Percentiles rank a stretch among this genome's conserved stretches.
Conservation (phyloP, 2,888 invertebrate species). For the Listrodromus nycthemerus region DNA sequence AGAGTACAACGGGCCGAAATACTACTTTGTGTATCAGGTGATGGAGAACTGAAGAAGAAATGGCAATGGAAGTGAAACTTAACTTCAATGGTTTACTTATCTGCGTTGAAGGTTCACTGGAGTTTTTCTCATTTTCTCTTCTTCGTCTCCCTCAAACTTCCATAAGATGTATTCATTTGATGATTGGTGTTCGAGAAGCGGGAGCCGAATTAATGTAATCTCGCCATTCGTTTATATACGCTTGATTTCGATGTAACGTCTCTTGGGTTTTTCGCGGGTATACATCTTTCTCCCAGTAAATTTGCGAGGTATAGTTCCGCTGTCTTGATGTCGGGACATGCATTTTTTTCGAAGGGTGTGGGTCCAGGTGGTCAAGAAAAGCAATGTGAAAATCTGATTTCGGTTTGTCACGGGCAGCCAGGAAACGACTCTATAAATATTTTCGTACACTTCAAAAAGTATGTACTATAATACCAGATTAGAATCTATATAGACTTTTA, state of each 20-base stretch:
- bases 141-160: slow-evolving; percentile 29
- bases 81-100: slow-evolving; percentile 36
- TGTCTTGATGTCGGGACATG: too few species aligned
- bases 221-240: not conserved
- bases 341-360: too few species aligned
- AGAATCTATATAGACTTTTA: not conserved
- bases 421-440: not conserved
- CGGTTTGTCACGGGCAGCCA: not conserved
- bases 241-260: not conserved
- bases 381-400: too few species aligned
- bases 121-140: slow-evolving; percentile 3
- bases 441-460: not conserved
- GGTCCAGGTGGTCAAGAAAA: too few species aligned
- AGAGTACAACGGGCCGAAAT: slow-evolving; percentile 6
- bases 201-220: slow-evolving; percentile 44
- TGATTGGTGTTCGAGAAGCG: slow-evolving; percentile 36
- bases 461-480: slow-evolving; percentile 6
- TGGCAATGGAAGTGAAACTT: slow-evolving; percentile 16
- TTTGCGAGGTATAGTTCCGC: too few species aligned
- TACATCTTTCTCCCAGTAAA: not conserved
- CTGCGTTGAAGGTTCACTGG: not conserved
- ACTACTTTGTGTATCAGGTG: not conserved
- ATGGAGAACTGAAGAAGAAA: slow-evolving; percentile 26
- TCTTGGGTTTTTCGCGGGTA: not conserved
- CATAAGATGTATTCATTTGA: slow-evolving; percentile 42